Evolutionary conservation across 1,140 invertebrate species (phyloP), one percentile per base, ranked within the genome.

Genomic region (Magallana angulata): DNA sequence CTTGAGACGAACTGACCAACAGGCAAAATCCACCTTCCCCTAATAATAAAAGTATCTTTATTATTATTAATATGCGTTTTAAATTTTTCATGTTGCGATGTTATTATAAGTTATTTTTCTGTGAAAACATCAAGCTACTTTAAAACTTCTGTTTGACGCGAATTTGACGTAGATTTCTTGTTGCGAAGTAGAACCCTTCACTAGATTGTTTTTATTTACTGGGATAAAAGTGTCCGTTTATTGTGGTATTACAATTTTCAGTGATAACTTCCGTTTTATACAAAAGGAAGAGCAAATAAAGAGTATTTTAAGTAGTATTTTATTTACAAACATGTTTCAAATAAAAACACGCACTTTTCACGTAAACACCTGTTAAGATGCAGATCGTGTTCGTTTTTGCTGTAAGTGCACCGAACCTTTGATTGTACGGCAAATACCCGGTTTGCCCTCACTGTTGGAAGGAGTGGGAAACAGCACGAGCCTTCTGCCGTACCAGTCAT

Each of bases 321-420:
- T 76, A 76, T 76, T 76, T 76, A 76, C 68, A 36, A 30, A 76
- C 68, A 76, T 36, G 68, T 76, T 36, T 8, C 24, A 30, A 30
- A 76, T 76, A 48, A 48, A 4, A 48, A 48, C 36, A 30, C 68
- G 68, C 68, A 76, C 24, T 76, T 48, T 76, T n/a, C 11, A 7
- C 9, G 12, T 30, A 76, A 76, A 76, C 24, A 76, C 68, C 68
- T 76, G 24, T 76, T 30, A 36, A 76, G 24, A 76, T 30, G 30
- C 24, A 68, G 16, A 76, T 62, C 60, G 14, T 16, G 14, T 62
- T 76, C 68, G 24, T 8, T 76, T 12, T 9, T 76, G 24, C 30
- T 71, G 18, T 30, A 30, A 76, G 24, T 76, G 68, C 68, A 76
- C 68, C 68, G 30, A 76, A 76, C 68, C 36, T 24, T 12, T 11